Evolutionary conservation across 1,140 invertebrate genomes (phyloP), one percentile per base, ranked within the genome.

Genomic region (Zaprionus lachaisei): DNA sequence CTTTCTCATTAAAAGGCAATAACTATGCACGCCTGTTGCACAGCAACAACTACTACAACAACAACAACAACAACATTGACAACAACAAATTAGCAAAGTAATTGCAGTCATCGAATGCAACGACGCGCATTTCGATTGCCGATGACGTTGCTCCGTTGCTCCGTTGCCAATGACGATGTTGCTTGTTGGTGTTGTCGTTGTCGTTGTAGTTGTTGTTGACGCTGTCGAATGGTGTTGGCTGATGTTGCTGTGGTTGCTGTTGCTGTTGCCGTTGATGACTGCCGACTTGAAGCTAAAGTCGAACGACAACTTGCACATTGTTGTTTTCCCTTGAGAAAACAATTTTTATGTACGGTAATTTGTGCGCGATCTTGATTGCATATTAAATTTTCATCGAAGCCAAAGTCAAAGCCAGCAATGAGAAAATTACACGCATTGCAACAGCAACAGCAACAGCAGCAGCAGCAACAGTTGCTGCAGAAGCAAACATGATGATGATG

Each of bases 361-460:
- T 89, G 85, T 90, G 85, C 85, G 85, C 85, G 85, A 89, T 89
- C 85, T 89, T 89, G 85, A 89, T 89, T 89, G 85, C 85, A 89
- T 89, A 89, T 89, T 89, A 90, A 89, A 89, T 90, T 91, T 84
- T 84, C 75, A 80, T 72, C 44, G 66, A 73, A 81, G 68, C 68
- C 73, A 76, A 76, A 76, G 73, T 76, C 73, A 71, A 79, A 68
- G 67, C 64, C 79, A 66, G 77, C 84, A 89, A 90, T 89, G 85
- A 89, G 84, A 89, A 90, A 89, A 89, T 89, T 89, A 90, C 84
- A 90, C 84, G 85, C 85, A 89, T 86, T 83, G 80, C 83, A 70
- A 44, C 63, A 75, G 24, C 34, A 55, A 26, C 58, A 20, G 20
- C 20, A 20, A 1, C 20, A 54, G 20, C 49, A 60, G 22, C 63